phyloP scores from a whole-genome alignment of 2,888 invertebrate species.

The Leptinotarsa juncta region DNA sequence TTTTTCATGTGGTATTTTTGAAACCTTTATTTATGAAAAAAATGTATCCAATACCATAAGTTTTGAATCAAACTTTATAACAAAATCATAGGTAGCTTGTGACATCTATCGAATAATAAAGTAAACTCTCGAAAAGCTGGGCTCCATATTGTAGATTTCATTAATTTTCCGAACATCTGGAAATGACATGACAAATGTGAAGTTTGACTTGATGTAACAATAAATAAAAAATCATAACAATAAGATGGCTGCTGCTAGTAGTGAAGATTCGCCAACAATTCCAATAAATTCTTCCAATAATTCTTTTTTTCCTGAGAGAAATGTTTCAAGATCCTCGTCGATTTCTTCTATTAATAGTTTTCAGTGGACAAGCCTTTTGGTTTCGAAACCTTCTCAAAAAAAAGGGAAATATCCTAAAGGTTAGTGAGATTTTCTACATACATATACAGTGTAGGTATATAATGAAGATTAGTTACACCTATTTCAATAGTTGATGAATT shows the following conservation, averaged over 20 bases:
- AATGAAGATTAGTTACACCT: too few species aligned
- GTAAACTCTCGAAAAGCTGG: neutral
- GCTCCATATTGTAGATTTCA: conserved; percentile 24
- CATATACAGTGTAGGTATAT: neutral
- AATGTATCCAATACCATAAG: too few species aligned
- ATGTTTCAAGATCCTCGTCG: conserved; percentile 70
- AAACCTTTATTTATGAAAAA: too few species aligned
- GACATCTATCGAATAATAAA: neutral
- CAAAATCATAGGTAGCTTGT: neutral
- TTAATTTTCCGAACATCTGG: conserved; percentile 14
- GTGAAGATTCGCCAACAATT: conserved; percentile 65
- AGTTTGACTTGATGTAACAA: conserved; percentile 21
- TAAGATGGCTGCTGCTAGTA: conserved; percentile 63
- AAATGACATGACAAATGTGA: conserved; percentile 16
- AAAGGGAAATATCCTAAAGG: conserved; percentile 50
- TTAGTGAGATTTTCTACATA: conserved; percentile 19
- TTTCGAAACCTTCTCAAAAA: conserved; percentile 52
- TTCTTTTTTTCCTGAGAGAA: conserved; percentile 55
- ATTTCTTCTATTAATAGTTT: conserved; percentile 69
- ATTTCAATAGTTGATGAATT: too few species aligned
- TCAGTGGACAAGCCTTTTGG: conserved; percentile 61
- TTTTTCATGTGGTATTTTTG: neutral
- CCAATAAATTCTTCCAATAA: conserved; percentile 51
- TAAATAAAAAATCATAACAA: conserved; percentile 28
- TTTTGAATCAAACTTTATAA: neutral